Conservation (phyloP, 1,140 invertebrate species). For the Eueides isabella region DNA sequence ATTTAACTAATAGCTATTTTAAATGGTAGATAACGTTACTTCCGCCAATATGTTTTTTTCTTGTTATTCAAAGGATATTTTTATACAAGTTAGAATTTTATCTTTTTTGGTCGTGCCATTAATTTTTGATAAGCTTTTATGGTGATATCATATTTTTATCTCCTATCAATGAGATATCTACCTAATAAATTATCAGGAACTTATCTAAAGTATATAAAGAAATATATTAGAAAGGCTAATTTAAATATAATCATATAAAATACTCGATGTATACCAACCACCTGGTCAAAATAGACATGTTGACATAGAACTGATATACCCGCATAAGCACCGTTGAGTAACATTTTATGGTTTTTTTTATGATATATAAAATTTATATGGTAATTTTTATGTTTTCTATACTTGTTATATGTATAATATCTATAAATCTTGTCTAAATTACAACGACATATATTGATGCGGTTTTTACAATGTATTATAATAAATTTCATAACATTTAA, state of each 20-base stretch:
- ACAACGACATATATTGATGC: too few relatives aligned
- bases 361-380: neutral
- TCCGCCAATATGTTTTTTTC: neutral
- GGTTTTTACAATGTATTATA: too few relatives aligned
- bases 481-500: too few relatives aligned
- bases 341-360: neutral
- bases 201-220: too few relatives aligned
- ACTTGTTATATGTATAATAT: neutral
- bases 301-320: slow-evolving; percentile 1
- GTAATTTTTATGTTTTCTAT: neutral
- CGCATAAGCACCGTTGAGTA: neutral
- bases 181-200: neutral
- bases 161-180: neutral
- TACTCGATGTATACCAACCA: neutral
- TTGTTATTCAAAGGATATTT: neutral
- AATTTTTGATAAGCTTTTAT: neutral
- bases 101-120: neutral
- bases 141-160: neutral
- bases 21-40: neutral
- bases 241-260: neutral
- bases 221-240: neutral
- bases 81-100: neutral
- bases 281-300: neutral
- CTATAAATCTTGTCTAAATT: too few relatives aligned
- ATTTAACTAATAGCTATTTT: neutral